A percentile compares a stretch with the other conserved stretches of the same genome.
phyloP scores from a whole-genome alignment of 2,888 invertebrate genomes.

The Boloria selene region DNA sequence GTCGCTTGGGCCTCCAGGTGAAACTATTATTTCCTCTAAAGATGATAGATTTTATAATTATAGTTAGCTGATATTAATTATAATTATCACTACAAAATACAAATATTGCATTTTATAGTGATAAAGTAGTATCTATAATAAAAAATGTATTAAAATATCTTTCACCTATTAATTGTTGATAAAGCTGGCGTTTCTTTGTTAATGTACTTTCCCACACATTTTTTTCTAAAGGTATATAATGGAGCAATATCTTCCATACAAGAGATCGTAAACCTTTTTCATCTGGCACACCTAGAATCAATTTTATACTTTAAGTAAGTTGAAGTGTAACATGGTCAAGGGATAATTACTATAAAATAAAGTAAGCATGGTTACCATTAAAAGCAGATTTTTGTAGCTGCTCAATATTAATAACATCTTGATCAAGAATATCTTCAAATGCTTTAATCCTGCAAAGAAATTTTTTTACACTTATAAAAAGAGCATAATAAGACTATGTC shows the following conservation, averaged over 20 bases:
- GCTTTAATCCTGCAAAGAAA: slow-evolving; percentile 87
- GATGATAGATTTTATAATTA: slow-evolving; percentile 17
- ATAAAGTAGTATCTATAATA: too few species aligned
- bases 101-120: too few species aligned
- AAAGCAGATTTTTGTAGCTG: slow-evolving; percentile 88
- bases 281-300: slow-evolving; percentile 91
- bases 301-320: not conserved
- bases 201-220: slow-evolving; percentile 86
- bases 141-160: not conserved
- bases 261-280: slow-evolving; percentile 90
- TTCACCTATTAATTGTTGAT: slow-evolving; percentile 90
- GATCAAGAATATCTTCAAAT: slow-evolving; percentile 87
- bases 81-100: too few species aligned
- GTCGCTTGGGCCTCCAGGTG: slow-evolving; percentile 89
- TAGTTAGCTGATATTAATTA: not conserved
- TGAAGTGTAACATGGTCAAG: not conserved
- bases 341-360: not conserved
- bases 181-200: slow-evolving; percentile 88
- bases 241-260: slow-evolving; percentile 94
- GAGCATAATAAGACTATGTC: not conserved
- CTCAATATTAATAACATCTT: slow-evolving; percentile 87
- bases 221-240: slow-evolving; percentile 90
- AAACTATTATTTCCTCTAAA: slow-evolving; percentile 93
- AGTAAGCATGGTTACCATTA: slow-evolving; percentile 82
- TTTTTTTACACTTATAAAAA: slow-evolving; percentile 14